Conservation (phyloP, 2,797 vertebrate genomes). For the Melanotaenia parkinsoni region DNA sequence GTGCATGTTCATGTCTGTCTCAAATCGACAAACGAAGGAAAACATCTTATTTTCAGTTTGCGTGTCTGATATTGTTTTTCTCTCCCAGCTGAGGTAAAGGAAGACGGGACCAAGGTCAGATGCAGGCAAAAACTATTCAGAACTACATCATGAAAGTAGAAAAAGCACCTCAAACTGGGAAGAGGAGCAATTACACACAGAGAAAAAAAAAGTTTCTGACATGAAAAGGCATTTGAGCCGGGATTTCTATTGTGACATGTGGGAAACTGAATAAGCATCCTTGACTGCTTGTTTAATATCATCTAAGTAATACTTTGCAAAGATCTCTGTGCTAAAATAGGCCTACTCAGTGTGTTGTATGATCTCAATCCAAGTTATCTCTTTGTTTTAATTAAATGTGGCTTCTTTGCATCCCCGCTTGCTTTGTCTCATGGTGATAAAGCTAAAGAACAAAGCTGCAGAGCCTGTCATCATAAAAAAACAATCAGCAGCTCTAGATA, state of each 20-base stretch:
- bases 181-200: slow-evolving; percentile 22
- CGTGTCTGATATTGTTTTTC: slow-evolving; percentile 23
- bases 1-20: slow-evolving; percentile 14
- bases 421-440: slow-evolving; percentile 65
- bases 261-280: slow-evolving; percentile 17
- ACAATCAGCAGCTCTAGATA: slow-evolving; percentile 67
- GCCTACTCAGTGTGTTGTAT: slow-evolving; percentile 30
- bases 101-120: slow-evolving; percentile 16
- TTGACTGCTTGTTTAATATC: slow-evolving; percentile 19
- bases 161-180: slow-evolving; percentile 21
- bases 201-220: slow-evolving; percentile 7
- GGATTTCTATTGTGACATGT: slow-evolving; percentile 36
- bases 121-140: slow-evolving; percentile 20
- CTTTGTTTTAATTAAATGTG: slow-evolving; percentile 67
- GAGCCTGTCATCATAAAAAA: slow-evolving; percentile 50
- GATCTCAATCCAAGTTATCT: slow-evolving; percentile 58
- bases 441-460: slow-evolving; percentile 59
- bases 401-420: slow-evolving; percentile 34
- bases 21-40: slow-evolving; percentile 8
- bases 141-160: slow-evolving; percentile 19
- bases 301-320: slow-evolving; percentile 22
- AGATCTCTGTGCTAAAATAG: slow-evolving; percentile 3
- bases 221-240: slow-evolving; percentile 29
- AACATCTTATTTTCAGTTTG: slow-evolving; percentile 31
- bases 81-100: slow-evolving; percentile 11